phyloP scores from a whole-genome alignment of 1,140 invertebrate species.

The Maniola jurtina region DNA sequence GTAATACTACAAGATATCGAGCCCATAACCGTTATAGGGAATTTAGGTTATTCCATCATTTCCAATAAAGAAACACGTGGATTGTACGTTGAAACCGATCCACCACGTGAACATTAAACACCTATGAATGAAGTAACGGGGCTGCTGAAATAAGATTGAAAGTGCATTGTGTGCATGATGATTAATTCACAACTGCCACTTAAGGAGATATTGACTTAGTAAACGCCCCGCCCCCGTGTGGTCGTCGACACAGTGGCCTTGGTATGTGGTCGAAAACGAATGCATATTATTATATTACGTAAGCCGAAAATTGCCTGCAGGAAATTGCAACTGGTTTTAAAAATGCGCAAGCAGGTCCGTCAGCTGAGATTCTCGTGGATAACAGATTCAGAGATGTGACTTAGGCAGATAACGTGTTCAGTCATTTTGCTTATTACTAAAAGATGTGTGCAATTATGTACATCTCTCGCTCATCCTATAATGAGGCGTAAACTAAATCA shows the following conservation, averaged over 20 bases:
- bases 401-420: conserved; percentile 33
- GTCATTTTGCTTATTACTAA: conserved; percentile 16
- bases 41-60: conserved; percentile 41
- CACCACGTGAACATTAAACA: conserved; percentile 20
- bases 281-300: conserved; percentile 63
- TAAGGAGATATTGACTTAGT: conserved; percentile 64
- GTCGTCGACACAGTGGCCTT: conserved; percentile 58
- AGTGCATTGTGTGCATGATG: conserved; percentile 65
- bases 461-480: conserved; percentile 5
- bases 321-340: conserved; percentile 67
- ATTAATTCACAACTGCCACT: conserved; percentile 67
- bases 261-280: conserved; percentile 52
- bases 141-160: conserved; percentile 59
- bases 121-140: conserved; percentile 60
- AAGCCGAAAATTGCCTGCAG: conserved; percentile 60
- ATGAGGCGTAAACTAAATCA: conserved; percentile 13
- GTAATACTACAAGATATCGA: conserved; percentile 53
- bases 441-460: conserved; percentile 8
- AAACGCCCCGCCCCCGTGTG: conserved; percentile 51
- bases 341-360: conserved; percentile 40
- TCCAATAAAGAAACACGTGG: conserved; percentile 8
- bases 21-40: conserved; percentile 44
- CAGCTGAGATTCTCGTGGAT: conserved; percentile 50
- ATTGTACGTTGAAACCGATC: conserved; percentile 20
- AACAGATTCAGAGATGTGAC: conserved; percentile 35